phyloP scores from a whole-genome alignment of 2,113 vertebrate genomes.

The Gymnarchus niloticus region DNA sequence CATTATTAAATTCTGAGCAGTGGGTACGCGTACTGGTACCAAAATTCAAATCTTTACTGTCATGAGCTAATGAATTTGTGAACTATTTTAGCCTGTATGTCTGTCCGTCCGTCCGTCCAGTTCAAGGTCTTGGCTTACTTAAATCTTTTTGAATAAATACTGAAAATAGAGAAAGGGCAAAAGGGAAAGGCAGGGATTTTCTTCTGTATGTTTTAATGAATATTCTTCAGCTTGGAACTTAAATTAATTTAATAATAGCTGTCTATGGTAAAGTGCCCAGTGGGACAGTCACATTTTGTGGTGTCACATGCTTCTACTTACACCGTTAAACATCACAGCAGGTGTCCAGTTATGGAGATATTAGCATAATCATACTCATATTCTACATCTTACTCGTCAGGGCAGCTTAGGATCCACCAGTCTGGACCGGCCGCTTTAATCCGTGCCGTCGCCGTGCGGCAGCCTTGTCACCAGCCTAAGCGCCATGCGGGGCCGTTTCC shows the following conservation, averaged over 20 bases:
- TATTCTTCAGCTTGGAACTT: too few species aligned
- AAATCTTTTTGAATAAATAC: neutral
- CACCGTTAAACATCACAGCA: neutral
- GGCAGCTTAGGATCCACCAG: neutral
- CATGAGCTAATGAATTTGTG: neutral
- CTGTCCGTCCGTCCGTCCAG: neutral
- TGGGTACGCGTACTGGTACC: neutral
- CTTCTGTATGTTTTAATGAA: neutral
- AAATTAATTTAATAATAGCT: too few species aligned
- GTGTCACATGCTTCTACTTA: neutral
- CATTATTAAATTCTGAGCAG: too few species aligned
- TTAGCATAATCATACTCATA: neutral
- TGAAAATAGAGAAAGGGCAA: neutral
- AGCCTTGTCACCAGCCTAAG: slow-evolving; percentile 16
- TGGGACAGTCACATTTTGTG: neutral
- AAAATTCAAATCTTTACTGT: neutral
- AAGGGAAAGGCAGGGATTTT: neutral
- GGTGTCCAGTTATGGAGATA: too few species aligned
- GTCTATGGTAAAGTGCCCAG: neutral
- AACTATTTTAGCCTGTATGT: neutral
- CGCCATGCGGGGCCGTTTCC: slow-evolving; percentile 10
- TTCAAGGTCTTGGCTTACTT: neutral
- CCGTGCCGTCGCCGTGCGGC: neutral
- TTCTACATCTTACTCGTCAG: neutral
- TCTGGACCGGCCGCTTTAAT: neutral